Evolutionary conservation across 2,888 invertebrate species (phyloP).

Genomic region (Shargacucullia verbasci): DNA sequence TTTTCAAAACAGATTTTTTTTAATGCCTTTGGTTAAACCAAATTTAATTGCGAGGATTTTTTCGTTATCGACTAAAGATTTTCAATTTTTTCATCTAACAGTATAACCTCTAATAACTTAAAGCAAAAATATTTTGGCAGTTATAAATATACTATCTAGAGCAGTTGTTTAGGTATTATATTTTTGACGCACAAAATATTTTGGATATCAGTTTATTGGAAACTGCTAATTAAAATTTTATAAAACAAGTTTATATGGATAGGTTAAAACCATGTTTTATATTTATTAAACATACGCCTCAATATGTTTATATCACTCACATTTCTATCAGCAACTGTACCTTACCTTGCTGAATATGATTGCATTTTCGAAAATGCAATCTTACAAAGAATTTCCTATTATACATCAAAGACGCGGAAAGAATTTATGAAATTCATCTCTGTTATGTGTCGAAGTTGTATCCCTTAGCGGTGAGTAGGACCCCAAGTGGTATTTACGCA

Average conservation of each 20-base stretch:
- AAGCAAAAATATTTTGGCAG: no score
- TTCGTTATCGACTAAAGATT: no score
- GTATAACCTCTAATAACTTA: no score
- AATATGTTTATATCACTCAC: background rate
- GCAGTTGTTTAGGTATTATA: no score
- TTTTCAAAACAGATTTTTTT: constrained; percentile 2
- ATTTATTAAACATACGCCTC: background rate
- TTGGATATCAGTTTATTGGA: background rate
- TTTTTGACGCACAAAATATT: background rate
- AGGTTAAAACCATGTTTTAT: no score
- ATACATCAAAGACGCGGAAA: constrained; percentile 28
- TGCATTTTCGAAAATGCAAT: constrained; percentile 73
- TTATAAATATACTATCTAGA: no score
- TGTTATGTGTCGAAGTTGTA: constrained; percentile 20
- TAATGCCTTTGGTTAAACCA: background rate
- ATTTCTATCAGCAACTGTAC: constrained; percentile 47
- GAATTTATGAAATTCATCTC: constrained; percentile 41
- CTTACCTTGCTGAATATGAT: constrained; percentile 56
- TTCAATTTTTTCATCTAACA: no score
- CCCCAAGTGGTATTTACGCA: constrained; percentile 34
- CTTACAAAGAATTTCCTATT: constrained; percentile 66
- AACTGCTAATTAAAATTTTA: no score
- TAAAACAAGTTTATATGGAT: background rate
- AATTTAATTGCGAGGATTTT: background rate
- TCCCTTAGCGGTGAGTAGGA: constrained; percentile 15